Evolutionary conservation across 2,888 invertebrate genomes (phyloP), one percentile per base, ranked within the genome.

Genomic region (Chaetogeoica ovagalla): DNA sequence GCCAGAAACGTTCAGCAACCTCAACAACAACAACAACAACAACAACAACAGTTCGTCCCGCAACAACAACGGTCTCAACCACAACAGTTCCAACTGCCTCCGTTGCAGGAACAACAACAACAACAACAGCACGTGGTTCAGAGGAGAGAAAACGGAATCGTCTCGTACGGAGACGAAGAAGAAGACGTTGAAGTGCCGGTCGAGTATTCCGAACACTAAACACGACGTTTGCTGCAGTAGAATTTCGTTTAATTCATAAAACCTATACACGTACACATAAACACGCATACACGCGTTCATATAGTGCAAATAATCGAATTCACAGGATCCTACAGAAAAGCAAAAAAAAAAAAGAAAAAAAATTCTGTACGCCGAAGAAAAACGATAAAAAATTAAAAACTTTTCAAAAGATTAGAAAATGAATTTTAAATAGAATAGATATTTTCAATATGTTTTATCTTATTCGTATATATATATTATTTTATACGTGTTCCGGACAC

Each of bases 31-130:
- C 83, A 63, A 81, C 74, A 63, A 81, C 74, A 83, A 39, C 83
- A 83, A 73, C 82, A 82, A 21, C 83, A 83, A 57, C 83, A 82
- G 59, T 83, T 82, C 23, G 81, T 82, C 37, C 82, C 79, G 19
- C 71, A 83, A 63, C 83, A 83, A 66, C 82, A 77, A 15, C 76
- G 82, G 52, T 81, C 82, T 5, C 82, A 76, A n/a, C 81, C 82
- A 13, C 82, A 83, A 43, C 83, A 83, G 43, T 81, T 66, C 66
- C 82, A 74, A 57, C 23, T 81, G 60, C 83, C 82, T 6, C 82
- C 71, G n/a, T 59, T 59, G 52, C 30, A 37, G 2, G 68, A 83
- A 17, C 83, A 82, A 39, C 81, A 81, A 52, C 82, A 81, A 57
- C 39, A 39, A 48, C 82, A 81, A 48, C 82, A 82, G 52, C 79